A percentile compares a stretch with the other conserved stretches of the same genome.
These are phyloP conservation scores for Megalopta genalis DNA, from an alignment of 1,140 invertebrate genomes.

Conservation along the genomic window DNA sequence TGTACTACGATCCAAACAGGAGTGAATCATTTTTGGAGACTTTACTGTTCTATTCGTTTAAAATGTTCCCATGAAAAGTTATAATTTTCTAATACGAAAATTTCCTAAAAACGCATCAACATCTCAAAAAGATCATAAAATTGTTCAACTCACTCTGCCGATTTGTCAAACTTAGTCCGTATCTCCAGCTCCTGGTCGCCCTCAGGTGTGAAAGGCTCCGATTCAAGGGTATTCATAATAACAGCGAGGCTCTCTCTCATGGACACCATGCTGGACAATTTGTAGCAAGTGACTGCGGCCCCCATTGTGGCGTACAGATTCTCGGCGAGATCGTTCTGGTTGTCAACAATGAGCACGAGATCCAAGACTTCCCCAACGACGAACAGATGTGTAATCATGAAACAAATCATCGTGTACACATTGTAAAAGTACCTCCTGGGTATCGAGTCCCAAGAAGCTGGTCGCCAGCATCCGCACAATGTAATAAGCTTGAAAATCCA, in stretches of 20 bases:
- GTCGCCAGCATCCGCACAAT: constrained; percentile 29
- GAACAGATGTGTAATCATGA: neutral
- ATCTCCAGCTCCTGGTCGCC: constrained; percentile 47
- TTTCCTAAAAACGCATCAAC: too few species aligned
- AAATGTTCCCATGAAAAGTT: too few species aligned
- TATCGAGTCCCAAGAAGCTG: constrained; percentile 9
- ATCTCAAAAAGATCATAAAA: too few species aligned
- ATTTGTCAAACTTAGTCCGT: constrained; percentile 38
- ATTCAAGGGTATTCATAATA: constrained; percentile 27
- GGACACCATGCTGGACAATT: constrained; percentile 39
- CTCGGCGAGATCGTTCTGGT: constrained; percentile 45
- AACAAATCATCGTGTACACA: neutral
- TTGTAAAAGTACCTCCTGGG: constrained; percentile 11
- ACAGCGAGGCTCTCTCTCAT: constrained; percentile 31
- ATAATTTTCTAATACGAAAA: too few species aligned
- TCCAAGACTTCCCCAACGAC: constrained; percentile 23
- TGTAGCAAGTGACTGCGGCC: constrained; percentile 37
- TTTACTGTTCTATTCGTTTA: too few species aligned
- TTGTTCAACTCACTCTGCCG: constrained; percentile 32
- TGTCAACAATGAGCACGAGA: constrained; percentile 15
- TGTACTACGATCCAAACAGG: too few species aligned
- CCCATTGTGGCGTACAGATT: constrained; percentile 57
- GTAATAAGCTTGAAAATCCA: constrained; percentile 18
- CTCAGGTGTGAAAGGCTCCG: constrained; percentile 28
- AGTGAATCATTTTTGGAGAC: too few species aligned